phyloP scores from a whole-genome alignment of 2,888 invertebrate species.

The Heliconius ismenius region DNA sequence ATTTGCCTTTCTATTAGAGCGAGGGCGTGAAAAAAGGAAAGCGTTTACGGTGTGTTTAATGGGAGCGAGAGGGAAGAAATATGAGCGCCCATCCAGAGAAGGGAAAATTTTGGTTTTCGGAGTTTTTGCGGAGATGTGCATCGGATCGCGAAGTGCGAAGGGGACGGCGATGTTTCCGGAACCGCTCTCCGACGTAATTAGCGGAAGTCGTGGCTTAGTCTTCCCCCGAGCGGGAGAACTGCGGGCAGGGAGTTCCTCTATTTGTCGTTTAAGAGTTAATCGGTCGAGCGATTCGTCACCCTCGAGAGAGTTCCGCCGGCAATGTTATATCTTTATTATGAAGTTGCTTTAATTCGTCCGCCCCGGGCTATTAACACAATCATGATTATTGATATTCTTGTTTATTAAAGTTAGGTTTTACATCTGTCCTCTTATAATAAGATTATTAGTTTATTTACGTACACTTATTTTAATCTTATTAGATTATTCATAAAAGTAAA shows the following conservation, averaged over 20 bases:
- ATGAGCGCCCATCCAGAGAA: slow-evolving; percentile 78
- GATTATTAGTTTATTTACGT: background rate
- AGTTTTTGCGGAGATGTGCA: slow-evolving; percentile 81
- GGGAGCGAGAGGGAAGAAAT: slow-evolving; percentile 82
- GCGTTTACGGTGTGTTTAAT: slow-evolving; percentile 82
- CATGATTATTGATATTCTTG: slow-evolving; percentile 79
- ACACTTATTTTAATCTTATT: background rate
- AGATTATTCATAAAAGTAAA: slow-evolving; percentile 6
- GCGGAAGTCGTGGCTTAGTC: slow-evolving; percentile 81
- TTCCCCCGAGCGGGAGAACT: slow-evolving; percentile 70
- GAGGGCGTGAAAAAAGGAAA: slow-evolving; percentile 83
- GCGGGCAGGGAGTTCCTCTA: slow-evolving; percentile 78
- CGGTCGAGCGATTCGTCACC: slow-evolving; percentile 81
- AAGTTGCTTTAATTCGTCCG: slow-evolving; percentile 61
- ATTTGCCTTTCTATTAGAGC: slow-evolving; percentile 83
- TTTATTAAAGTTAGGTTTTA: slow-evolving; percentile 49
- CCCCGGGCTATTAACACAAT: slow-evolving; percentile 73
- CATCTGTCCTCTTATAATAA: background rate
- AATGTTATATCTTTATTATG: slow-evolving; percentile 80
- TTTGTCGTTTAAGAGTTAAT: slow-evolving; percentile 83
- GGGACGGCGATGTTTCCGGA: slow-evolving; percentile 70
- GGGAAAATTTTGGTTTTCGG: slow-evolving; percentile 81
- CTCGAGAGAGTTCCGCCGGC: slow-evolving; percentile 73
- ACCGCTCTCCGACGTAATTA: slow-evolving; percentile 77
- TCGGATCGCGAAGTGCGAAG: slow-evolving; percentile 72